These are phyloP conservation scores for Tympanuchus pallidicinctus DNA, from an alignment of 2,113 vertebrate genomes.

Conservation along the genomic window DNA sequence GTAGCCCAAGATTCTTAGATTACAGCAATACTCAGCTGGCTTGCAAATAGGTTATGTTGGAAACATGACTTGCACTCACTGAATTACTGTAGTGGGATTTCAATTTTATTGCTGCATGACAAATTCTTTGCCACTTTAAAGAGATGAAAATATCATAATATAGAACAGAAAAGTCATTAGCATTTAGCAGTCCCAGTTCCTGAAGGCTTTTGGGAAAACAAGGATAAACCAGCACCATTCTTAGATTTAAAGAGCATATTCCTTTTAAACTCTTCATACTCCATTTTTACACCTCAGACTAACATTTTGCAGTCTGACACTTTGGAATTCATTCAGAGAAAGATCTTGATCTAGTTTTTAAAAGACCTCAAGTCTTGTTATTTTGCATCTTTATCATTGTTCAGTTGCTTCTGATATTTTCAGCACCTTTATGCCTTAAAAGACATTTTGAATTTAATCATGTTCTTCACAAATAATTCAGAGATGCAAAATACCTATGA, in stretches of 20 bases:
- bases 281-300: not conserved
- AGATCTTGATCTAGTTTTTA: not conserved
- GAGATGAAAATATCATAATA: not conserved
- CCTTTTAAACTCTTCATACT: not conserved
- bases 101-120: not conserved
- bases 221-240: not conserved
- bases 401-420: not conserved
- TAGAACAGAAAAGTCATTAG: not conserved
- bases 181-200: not conserved
- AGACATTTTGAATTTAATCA: not conserved
- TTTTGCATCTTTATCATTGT: not conserved
- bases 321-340: not conserved
- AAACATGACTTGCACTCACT: not conserved
- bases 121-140: not conserved
- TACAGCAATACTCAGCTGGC: not conserved
- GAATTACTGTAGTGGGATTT: not conserved
- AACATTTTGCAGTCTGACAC: not conserved
- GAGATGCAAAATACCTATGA: not conserved
- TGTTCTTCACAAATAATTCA: not conserved
- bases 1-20: not conserved
- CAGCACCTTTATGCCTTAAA: not conserved
- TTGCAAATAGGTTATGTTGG: not conserved
- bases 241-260: not conserved
- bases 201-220: not conserved
- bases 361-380: not conserved